These are phyloP conservation scores for Caenorhabditis plicata DNA, from an alignment of 2,888 invertebrate genomes.

Conservation along the genomic window DNA sequence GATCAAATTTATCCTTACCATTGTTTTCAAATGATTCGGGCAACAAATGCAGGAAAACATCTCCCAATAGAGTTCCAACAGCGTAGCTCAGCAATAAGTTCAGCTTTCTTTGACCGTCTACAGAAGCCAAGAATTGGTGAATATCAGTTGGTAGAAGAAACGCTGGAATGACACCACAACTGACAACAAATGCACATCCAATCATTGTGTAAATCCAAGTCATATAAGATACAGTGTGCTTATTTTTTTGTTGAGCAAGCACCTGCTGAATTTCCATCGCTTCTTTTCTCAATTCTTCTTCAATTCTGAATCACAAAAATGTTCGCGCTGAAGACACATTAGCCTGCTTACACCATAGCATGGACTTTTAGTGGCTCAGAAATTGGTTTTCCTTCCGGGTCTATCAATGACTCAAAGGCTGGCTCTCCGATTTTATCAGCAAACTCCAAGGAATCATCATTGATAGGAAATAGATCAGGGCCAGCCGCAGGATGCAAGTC, in stretches of 20 bases:
- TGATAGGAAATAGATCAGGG: constrained; percentile 29
- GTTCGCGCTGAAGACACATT: too few relatives aligned
- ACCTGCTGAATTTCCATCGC: constrained; percentile 27
- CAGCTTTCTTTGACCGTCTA: constrained; percentile 39
- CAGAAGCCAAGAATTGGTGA: constrained; percentile 35
- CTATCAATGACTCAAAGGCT: constrained; percentile 25
- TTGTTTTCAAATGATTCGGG: constrained; percentile 51
- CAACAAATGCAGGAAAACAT: constrained; percentile 57
- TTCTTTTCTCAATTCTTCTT: constrained; percentile 37
- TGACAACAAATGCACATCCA: constrained; percentile 45
- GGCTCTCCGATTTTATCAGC: constrained; percentile 13
- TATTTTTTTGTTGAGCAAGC: too few relatives aligned
- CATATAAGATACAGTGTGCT: too few relatives aligned
- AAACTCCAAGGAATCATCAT: constrained; percentile 1
- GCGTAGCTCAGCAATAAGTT: constrained; percentile 54
- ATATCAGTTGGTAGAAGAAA: constrained; percentile 45
- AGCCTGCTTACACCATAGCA: constrained; percentile 31
- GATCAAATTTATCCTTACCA: too few relatives aligned
- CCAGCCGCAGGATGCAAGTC: constrained; percentile 44
- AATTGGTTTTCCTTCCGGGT: constrained; percentile 42
- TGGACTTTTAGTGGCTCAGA: constrained; percentile 33
- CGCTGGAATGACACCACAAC: constrained; percentile 52
- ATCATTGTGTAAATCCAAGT: constrained; percentile 46
- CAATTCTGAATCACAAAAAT: constrained; percentile 25
- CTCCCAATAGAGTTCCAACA: constrained; percentile 56